These are phyloP conservation scores for Chiloscyllium plagiosum DNA, from an alignment of 2,113 vertebrate species.

Conservation along the genomic window DNA sequence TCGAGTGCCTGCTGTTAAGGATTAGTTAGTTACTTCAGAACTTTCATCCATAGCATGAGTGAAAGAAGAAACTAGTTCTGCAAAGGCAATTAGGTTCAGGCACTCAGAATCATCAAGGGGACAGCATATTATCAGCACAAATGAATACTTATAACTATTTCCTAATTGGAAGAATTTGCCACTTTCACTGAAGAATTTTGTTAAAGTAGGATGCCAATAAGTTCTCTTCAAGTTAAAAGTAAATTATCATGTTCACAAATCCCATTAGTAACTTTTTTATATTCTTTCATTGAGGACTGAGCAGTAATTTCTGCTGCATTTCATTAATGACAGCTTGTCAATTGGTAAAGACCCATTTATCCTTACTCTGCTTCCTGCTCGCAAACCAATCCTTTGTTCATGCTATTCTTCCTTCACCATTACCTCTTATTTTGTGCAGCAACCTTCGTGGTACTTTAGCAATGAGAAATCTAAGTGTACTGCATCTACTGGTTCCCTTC, in stretches of 20 bases:
- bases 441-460: too few species aligned
- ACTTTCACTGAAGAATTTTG: neutral
- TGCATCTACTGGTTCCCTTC: too few species aligned
- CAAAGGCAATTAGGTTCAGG: neutral
- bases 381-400: too few species aligned
- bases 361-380: too few species aligned
- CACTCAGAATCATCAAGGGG: neutral
- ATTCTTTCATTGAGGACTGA: too few species aligned
- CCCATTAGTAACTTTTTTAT: neutral
- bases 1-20: neutral
- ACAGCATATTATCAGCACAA: neutral
- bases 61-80: neutral
- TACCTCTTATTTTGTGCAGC: too few species aligned
- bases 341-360: too few species aligned
- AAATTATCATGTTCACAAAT: neutral
- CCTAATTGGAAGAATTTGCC: neutral
- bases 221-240: neutral
- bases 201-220: neutral
- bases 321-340: too few species aligned
- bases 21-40: neutral
- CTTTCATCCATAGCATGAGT: neutral
- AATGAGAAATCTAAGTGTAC: too few species aligned
- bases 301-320: too few species aligned
- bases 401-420: too few species aligned
- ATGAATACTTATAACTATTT: neutral